Evolutionary conservation across 35 echinoderm and acorn worm genomes (phyloP).

Genomic region (Nesometra sesokonis): DNA sequence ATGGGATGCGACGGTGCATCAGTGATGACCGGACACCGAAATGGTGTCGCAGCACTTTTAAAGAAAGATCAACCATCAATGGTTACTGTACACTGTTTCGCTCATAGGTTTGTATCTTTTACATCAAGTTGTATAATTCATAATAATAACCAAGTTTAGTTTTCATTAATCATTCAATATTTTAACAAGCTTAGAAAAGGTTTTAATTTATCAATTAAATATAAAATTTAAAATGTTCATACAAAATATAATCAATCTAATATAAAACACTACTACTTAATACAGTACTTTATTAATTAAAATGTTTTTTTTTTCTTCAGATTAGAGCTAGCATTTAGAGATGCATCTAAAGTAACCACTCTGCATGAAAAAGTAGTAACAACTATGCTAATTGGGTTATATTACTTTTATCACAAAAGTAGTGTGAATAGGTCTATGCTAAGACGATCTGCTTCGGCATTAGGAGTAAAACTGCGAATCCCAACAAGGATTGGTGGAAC

Average conservation of each 20-base stretch:
- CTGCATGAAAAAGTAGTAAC: neutral
- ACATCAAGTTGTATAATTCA: no score
- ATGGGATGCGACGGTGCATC: slow-evolving; percentile 29
- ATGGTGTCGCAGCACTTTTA: slow-evolving; percentile 3
- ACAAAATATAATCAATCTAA: no score
- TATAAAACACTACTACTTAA: no score
- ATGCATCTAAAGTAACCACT: neutral
- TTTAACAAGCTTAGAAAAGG: no score
- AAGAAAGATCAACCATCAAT: neutral
- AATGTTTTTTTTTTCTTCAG: no score
- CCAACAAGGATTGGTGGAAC: slow-evolving; percentile 7
- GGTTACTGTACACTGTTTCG: slow-evolving; percentile 4
- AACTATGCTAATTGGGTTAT: neutral
- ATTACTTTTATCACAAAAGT: slow-evolving; percentile 6
- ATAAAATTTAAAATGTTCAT: no score
- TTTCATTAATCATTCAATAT: no score
- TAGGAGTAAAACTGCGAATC: neutral
- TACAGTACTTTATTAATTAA: no score
- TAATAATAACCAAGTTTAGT: no score
- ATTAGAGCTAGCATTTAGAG: neutral
- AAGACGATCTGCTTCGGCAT: neutral
- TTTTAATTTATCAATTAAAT: no score
- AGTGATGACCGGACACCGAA: slow-evolving; percentile 15
- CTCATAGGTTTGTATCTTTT: slow-evolving; percentile 18
- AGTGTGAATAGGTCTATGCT: neutral